Percentiles rank a stretch among this genome's conserved stretches.
Evolutionary conservation across 2,888 invertebrate genomes (phyloP).

Genomic region (Amphipyra berbera): DNA sequence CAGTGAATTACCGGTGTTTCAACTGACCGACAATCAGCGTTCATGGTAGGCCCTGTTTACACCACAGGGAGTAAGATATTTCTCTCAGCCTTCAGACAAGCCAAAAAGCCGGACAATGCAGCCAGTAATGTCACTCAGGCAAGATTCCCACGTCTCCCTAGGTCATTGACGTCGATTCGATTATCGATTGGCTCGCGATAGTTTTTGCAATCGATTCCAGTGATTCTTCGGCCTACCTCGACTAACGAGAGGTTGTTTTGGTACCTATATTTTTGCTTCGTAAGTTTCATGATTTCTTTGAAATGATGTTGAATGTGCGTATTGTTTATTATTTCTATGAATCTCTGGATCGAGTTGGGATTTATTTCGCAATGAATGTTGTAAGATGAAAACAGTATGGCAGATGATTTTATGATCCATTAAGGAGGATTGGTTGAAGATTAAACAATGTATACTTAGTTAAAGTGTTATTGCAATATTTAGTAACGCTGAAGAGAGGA

Average conservation of each 20-base stretch:
- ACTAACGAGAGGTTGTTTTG: conserved; percentile 72
- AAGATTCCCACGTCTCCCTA: conserved; percentile 82
- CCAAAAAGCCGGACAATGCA: conserved; percentile 53
- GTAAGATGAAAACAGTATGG: too few relatives aligned
- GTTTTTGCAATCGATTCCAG: conserved; percentile 78
- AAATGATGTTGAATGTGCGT: conserved; percentile 6
- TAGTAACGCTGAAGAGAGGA: too few relatives aligned
- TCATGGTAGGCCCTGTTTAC: conserved; percentile 22
- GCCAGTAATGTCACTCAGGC: conserved; percentile 71
- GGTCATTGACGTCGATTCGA: conserved; percentile 80
- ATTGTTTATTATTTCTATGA: not conserved
- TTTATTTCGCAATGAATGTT: too few relatives aligned
- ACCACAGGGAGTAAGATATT: conserved; percentile 27
- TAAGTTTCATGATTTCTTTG: conserved; percentile 26
- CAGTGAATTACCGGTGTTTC: too few relatives aligned
- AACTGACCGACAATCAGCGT: too few relatives aligned
- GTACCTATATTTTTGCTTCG: conserved; percentile 27
- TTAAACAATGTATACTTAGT: too few relatives aligned
- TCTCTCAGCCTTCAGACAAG: conserved; percentile 33
- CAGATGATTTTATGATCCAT: too few relatives aligned
- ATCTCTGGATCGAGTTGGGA: not conserved
- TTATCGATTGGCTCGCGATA: conserved; percentile 74
- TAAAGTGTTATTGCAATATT: too few relatives aligned
- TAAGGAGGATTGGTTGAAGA: too few relatives aligned
- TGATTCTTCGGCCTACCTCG: conserved; percentile 71